These are phyloP conservation scores for Antidorcas marsupialis DNA, from an alignment of 2,113 vertebrate genomes.

Conservation along the genomic window DNA sequence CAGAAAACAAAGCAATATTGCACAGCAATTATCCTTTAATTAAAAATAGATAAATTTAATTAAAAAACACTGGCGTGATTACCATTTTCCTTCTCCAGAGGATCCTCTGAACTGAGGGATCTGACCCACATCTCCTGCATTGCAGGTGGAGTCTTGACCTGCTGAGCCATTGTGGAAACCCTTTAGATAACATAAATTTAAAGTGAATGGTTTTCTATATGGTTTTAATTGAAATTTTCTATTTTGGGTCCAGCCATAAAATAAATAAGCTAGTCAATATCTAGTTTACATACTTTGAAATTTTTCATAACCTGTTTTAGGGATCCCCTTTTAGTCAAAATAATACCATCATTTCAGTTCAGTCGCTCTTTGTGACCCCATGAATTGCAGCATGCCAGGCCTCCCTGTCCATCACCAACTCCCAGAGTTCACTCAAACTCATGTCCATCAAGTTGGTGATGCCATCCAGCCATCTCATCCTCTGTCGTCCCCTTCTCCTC, in stretches of 20 bases:
- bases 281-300: background rate
- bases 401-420: too few relatives aligned
- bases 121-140: background rate
- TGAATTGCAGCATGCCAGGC: too few relatives aligned
- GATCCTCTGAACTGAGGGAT: background rate
- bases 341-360: background rate
- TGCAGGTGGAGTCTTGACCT: background rate
- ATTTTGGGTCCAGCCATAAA: background rate
- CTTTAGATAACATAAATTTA: background rate
- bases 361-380: too few relatives aligned
- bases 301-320: background rate
- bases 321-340: background rate
- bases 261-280: background rate
- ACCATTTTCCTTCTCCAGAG: background rate
- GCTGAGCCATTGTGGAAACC: accelerated
- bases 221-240: conserved; percentile 37
- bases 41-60: background rate
- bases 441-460: accelerated
- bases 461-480: too few relatives aligned
- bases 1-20: background rate
- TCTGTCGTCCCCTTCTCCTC: too few relatives aligned
- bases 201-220: background rate
- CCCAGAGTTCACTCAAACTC: too few relatives aligned
- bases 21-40: background rate
- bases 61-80: background rate